These are phyloP conservation scores for Ochropleura leucogaster DNA, from an alignment of 2,888 invertebrate genomes.

Conservation along the genomic window DNA sequence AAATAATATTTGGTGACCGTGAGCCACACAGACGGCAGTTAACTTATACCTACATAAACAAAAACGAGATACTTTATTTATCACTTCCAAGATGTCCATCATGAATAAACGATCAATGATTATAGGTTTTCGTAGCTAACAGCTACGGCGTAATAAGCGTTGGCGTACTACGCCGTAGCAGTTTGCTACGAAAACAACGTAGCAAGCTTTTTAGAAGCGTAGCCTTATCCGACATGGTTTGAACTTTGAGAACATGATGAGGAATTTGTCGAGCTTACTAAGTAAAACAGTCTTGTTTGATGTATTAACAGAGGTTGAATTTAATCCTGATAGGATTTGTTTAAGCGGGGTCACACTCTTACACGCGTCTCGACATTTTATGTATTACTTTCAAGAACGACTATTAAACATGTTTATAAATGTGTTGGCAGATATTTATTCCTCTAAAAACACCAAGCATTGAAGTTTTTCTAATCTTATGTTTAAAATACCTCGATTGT, in stretches of 20 bases:
- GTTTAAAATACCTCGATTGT: not conserved
- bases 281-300: not conserved
- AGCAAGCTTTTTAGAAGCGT: slow-evolving; percentile 23
- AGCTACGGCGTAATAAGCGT: slow-evolving; percentile 68
- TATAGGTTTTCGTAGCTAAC: slow-evolving; percentile 50
- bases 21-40: slow-evolving; percentile 22
- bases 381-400: not conserved
- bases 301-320: not conserved
- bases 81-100: slow-evolving; percentile 38
- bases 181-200: slow-evolving; percentile 48
- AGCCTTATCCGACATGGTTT: not conserved
- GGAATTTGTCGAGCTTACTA: not conserved
- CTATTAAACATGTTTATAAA: not conserved
- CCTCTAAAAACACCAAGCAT: not conserved
- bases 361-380: not conserved
- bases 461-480: not conserved
- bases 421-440: not conserved
- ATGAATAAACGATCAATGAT: slow-evolving; percentile 50
- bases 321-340: not conserved
- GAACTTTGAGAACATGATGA: not conserved
- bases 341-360: not conserved
- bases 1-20: slow-evolving; percentile 36
- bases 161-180: slow-evolving; percentile 36
- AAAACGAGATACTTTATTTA: slow-evolving; percentile 31
- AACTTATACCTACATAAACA: slow-evolving; percentile 38